A percentile compares a stretch with the other conserved stretches of the same genome.
Evolutionary conservation across 2,888 invertebrate genomes (phyloP).

Genomic region (Perithous albicinctus): DNA sequence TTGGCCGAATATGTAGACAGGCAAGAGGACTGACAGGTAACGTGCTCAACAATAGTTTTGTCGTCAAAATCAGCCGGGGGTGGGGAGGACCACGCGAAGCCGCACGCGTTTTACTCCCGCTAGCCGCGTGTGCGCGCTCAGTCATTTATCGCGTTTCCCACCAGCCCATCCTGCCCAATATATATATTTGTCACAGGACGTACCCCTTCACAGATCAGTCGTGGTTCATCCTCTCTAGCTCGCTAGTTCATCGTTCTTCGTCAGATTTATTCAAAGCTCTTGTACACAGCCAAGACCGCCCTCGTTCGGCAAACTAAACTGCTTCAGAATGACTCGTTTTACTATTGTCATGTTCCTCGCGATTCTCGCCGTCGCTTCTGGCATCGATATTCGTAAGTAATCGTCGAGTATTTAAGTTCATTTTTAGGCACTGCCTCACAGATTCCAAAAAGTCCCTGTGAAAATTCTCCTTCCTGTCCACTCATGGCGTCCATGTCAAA

Average conservation of each 20-base stretch:
- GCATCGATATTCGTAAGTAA: conserved; percentile 79
- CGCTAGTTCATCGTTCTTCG: conserved; percentile 10
- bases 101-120: conserved; percentile 70
- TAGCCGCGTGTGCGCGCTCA: conserved; percentile 70
- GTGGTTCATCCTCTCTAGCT: conserved; percentile 53
- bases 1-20: conserved; percentile 1
- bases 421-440: neutral
- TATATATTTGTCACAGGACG: conserved; percentile 67
- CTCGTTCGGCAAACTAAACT: neutral
- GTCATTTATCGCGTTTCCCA: conserved; percentile 77
- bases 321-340: conserved; percentile 54
- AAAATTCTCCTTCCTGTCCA: no score
- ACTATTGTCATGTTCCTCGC: conserved; percentile 49
- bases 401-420: neutral
- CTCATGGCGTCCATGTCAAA: no score
- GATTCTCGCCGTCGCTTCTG: conserved; percentile 43
- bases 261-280: neutral
- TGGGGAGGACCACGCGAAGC: conserved; percentile 64
- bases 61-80: conserved; percentile 68
- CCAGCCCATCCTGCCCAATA: conserved; percentile 74
- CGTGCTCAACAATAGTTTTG: conserved; percentile 74
- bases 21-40: conserved; percentile 7
- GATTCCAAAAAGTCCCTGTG: no score
- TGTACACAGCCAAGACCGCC: neutral
- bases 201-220: conserved; percentile 59